phyloP scores from a whole-genome alignment of 2,797 vertebrate species.

The Muraenolepis orangiensis region DNA sequence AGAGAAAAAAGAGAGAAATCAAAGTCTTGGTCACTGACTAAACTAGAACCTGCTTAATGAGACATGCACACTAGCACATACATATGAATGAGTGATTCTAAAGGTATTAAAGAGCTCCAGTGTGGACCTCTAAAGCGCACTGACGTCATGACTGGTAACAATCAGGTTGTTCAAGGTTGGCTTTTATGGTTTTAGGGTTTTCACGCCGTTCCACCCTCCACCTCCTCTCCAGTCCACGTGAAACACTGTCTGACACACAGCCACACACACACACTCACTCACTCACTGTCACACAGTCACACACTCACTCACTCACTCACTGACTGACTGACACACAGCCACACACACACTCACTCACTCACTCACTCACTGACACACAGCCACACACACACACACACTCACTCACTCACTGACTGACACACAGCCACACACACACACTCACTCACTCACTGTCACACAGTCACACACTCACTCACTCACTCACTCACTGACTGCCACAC shows the following conservation, averaged over 20 bases:
- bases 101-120: background rate
- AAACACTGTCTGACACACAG: too few species aligned
- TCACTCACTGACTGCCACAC: too few species aligned
- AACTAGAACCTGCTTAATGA: background rate
- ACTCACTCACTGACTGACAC: background rate
- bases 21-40: background rate
- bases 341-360: background rate
- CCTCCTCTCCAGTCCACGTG: too few species aligned
- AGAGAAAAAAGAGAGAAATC: background rate
- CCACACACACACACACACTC: background rate
- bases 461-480: too few species aligned
- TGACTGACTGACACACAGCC: background rate
- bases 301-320: too few species aligned
- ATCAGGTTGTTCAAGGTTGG: background rate
- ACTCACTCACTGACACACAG: background rate
- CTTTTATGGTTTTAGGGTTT: too few species aligned
- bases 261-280: too few species aligned
- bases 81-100: background rate
- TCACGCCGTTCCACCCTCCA: too few species aligned
- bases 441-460: background rate
- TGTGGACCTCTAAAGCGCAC: too few species aligned
- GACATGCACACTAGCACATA: background rate
- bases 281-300: too few species aligned
- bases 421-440: slow-evolving; percentile 4
- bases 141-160: background rate